Conservation (phyloP, 2,888 invertebrate genomes). For the Odontocerum albicorne region DNA sequence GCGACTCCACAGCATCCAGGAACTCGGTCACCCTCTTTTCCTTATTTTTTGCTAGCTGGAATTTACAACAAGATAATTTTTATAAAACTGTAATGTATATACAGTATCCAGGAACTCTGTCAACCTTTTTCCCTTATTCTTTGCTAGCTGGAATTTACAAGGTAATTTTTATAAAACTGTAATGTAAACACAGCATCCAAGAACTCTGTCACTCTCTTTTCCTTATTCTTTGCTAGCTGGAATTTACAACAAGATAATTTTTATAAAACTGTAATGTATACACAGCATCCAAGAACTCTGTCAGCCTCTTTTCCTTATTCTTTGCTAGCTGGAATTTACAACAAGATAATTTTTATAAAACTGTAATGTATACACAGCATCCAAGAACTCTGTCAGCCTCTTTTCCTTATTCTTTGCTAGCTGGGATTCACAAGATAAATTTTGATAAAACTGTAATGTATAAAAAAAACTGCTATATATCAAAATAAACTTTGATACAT, state of each 20-base stretch:
- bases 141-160: too few species aligned
- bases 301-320: too few species aligned
- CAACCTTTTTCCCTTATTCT: too few species aligned
- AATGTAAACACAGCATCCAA: slow-evolving; percentile 28
- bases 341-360: too few species aligned
- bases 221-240: slow-evolving; percentile 40
- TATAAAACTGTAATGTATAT: too few species aligned
- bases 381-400: slow-evolving; percentile 32
- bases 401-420: slow-evolving; percentile 39
- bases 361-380: too few species aligned
- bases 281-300: background rate
- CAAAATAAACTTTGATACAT: too few species aligned
- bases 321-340: too few species aligned
- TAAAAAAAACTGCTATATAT: too few species aligned
- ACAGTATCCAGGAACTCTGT: background rate
- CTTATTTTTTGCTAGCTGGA: slow-evolving; percentile 39
- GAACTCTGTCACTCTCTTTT: slow-evolving; percentile 33
- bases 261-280: too few species aligned
- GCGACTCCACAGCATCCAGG: slow-evolving; percentile 29
- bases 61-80: slow-evolving; percentile 2
- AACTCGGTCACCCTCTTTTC: slow-evolving; percentile 34
- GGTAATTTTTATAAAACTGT: too few species aligned
- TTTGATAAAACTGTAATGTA: too few species aligned
- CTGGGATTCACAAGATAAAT: slow-evolving; percentile 27
- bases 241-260: slow-evolving; percentile 3